Conservation (phyloP, 1,140 invertebrate genomes). For the Ditylenchus dipsaci region DNA sequence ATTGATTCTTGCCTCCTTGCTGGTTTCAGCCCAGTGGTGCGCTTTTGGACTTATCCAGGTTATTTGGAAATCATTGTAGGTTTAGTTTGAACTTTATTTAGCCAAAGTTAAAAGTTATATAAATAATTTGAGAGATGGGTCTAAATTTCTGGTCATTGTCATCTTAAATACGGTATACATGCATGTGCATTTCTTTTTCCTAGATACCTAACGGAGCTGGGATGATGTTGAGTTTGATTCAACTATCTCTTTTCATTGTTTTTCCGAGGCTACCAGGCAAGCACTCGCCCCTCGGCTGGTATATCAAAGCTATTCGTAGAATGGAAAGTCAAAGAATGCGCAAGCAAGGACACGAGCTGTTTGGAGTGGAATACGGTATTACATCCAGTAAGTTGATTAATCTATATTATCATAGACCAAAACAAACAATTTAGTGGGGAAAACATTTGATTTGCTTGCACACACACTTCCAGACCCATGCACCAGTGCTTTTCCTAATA, state of each 20-base stretch:
- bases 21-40: slow-evolving; percentile 56
- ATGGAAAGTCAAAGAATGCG: background rate
- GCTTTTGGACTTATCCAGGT: slow-evolving; percentile 51
- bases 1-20: slow-evolving; percentile 52
- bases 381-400: background rate
- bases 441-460: background rate
- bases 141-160: too few species aligned
- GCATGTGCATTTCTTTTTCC: background rate
- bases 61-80: slow-evolving; percentile 56
- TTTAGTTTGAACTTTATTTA: too few species aligned
- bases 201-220: slow-evolving; percentile 10
- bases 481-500: background rate
- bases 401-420: background rate
- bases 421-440: background rate
- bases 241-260: slow-evolving; percentile 1
- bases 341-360: background rate
- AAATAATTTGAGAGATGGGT: too few species aligned
- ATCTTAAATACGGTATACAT: too few species aligned
- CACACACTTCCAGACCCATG: background rate
- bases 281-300: slow-evolving; percentile 27
- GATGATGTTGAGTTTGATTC: background rate
- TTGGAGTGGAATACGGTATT: background rate
- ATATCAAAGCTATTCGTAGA: background rate
- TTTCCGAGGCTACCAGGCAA: slow-evolving; percentile 13
- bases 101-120: too few species aligned